Base-by-base conservation (phyloP, 2,113 vertebrate species). In the Varanus komodoensis region DNA sequence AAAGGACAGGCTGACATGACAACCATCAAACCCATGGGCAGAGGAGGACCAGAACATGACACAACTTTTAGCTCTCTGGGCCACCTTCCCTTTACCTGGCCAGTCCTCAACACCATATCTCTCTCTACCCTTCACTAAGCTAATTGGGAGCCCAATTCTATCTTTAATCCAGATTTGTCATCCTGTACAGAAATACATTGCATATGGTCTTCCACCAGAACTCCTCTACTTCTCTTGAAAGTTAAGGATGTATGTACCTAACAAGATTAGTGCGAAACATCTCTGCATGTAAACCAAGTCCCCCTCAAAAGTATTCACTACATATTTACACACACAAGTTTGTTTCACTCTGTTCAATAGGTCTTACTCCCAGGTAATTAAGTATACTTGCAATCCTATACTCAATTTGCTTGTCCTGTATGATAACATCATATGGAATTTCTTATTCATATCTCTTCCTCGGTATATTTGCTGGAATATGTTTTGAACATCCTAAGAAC, bases 401-500 rank as follows among this genome's bases (percentile, higher is more conserved):
- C 25, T 50, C 34, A 54, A 8, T 54, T 54, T 38, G 32, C n/a
- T 44, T 19, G 44, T 23, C 38, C 80, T 69, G 9, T 32, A 52
- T 54, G 48, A 87, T 71, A 1, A 78, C 38, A 44, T 44, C 38
- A 44, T 1, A 44, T 44, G 38, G 38, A 44, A 44, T 44, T 44
- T 44, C 38, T 44, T 44, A 44, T 44, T 44, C 75, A 0, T 93
- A 86, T 75, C 80, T 54, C 8, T 93, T 93, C 93, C 68, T 91
- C 71, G 74, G 1, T 91, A 89, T 32, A 75, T 86, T 89, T 88
- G 91, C 87, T 92, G 87, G 79, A 93, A 81, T 93, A 90, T 89
- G 50, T 86, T 93, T 82, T 89, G 68, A 68, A 80, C 92, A 88
- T 89, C 93, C 81, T 87, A 90, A 92, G 87, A 87, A 90, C 38